Percentiles rank a stretch among this genome's conserved stretches.
phyloP scores from a whole-genome alignment of 2,888 invertebrate genomes.

The Chymomyza caudatula region DNA sequence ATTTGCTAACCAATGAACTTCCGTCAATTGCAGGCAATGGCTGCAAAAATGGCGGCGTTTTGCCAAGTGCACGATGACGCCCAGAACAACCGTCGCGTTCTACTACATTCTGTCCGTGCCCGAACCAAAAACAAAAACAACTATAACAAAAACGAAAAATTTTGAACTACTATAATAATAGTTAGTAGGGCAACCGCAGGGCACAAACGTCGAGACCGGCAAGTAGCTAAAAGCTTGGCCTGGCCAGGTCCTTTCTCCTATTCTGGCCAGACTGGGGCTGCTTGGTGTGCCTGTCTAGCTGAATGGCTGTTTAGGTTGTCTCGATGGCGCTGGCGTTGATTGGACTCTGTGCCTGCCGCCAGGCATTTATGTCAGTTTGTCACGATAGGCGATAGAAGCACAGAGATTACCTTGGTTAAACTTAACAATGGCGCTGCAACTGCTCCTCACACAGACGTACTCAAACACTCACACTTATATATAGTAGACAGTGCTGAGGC shows the following conservation, averaged over 20 bases:
- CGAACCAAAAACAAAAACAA: conserved; percentile 33
- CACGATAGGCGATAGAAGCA: conserved; percentile 52
- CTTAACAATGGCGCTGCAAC: conserved; percentile 15
- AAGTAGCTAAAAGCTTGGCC: not conserved
- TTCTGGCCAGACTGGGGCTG: not conserved
- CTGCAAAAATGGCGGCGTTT: conserved; percentile 63
- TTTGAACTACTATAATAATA: conserved; percentile 60
- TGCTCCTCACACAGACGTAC: not conserved
- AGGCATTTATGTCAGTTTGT: conserved; percentile 71
- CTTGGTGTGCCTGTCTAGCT: not conserved
- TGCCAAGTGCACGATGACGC: conserved; percentile 46
- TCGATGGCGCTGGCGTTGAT: conserved; percentile 60
- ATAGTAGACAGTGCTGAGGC: not conserved
- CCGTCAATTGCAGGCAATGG: conserved; percentile 68
- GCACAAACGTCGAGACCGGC: conserved; percentile 26
- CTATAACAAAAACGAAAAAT: conserved; percentile 30
- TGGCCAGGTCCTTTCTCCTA: not conserved
- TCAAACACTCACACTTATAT: not conserved
- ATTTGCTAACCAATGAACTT: conserved; percentile 70
- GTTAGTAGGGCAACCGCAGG: conserved; percentile 69
- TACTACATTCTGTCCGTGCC: not conserved
- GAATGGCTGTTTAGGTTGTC: conserved; percentile 1
- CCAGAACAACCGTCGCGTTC: not conserved
- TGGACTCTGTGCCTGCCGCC: conserved; percentile 65
- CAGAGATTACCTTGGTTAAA: conserved; percentile 22